These are phyloP conservation scores for Notamacropus eugenii DNA, from an alignment of 2,797 vertebrate genomes.

Conservation along the genomic window DNA sequence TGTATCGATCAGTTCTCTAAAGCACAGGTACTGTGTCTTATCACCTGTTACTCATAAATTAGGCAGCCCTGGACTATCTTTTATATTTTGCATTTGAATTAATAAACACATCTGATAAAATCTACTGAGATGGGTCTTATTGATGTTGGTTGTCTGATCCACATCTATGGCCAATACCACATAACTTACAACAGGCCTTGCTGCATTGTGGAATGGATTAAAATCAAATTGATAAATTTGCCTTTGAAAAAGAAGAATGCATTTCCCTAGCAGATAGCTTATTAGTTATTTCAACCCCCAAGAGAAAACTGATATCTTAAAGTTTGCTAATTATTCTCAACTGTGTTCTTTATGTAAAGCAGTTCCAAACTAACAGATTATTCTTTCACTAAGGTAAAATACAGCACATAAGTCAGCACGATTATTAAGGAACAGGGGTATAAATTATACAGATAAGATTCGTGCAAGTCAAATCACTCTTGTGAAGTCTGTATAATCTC, in stretches of 20 bases:
- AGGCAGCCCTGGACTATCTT: constrained; percentile 54
- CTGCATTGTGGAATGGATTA: constrained; percentile 48
- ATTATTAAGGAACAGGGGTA: not conserved
- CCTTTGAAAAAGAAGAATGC: constrained; percentile 25
- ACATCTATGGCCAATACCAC: constrained; percentile 15
- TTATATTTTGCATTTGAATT: constrained; percentile 55
- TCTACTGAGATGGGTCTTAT: not conserved
- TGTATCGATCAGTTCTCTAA: not conserved
- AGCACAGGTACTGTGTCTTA: constrained; percentile 14
- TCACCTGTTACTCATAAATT: constrained; percentile 46
- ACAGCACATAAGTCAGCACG: not conserved
- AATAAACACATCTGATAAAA: constrained; percentile 37
- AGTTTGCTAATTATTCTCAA: constrained; percentile 25
- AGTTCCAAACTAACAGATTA: constrained; percentile 10
- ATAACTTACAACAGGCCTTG: constrained; percentile 8
- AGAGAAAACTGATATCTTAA: constrained; percentile 28
- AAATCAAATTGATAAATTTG: constrained; percentile 68
- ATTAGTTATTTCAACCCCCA: constrained; percentile 49
- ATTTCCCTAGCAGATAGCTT: constrained; percentile 1
- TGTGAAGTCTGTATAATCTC: not conserved
- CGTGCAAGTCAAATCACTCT: not conserved
- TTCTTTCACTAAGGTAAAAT: constrained; percentile 30
- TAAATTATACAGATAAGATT: constrained; percentile 17
- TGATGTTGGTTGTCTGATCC: constrained; percentile 40
- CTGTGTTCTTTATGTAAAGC: constrained; percentile 1